phyloP scores from a whole-genome alignment of 2,797 vertebrate genomes.

The Hemitrygon akajei region DNA sequence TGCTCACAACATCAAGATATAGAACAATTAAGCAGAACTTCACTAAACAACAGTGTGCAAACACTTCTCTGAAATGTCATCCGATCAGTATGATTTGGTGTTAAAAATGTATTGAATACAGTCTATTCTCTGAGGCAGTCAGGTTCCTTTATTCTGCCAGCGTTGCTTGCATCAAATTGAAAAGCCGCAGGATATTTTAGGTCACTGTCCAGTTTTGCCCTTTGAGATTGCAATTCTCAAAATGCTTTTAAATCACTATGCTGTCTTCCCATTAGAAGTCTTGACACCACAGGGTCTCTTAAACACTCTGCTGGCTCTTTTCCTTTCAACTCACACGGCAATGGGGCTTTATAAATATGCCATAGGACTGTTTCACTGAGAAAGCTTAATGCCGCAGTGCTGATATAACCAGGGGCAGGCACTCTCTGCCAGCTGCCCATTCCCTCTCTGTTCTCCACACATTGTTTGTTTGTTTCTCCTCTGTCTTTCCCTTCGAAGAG shows the following conservation, averaged over 20 bases:
- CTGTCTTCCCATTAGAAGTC: slow-evolving; percentile 24
- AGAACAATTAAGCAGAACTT: background rate
- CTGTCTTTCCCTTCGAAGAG: background rate
- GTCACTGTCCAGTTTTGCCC: slow-evolving; percentile 12
- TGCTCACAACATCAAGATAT: too few species aligned
- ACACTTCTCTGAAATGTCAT: background rate
- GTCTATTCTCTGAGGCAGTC: background rate
- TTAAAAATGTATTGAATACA: background rate
- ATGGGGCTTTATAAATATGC: background rate
- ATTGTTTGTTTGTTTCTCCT: background rate
- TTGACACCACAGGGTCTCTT: slow-evolving; percentile 6
- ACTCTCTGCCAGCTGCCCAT: too few species aligned
- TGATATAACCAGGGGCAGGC: background rate
- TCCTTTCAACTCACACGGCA: background rate
- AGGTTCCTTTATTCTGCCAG: background rate
- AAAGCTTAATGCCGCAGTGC: background rate
- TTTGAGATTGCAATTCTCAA: slow-evolving; percentile 18
- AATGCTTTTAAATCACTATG: slow-evolving; percentile 14
- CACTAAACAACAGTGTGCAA: background rate
- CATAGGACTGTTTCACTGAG: background rate
- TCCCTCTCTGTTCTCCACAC: background rate
- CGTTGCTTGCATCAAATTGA: background rate
- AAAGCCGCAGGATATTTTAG: background rate
- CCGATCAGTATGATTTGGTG: background rate
- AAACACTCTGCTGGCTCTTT: slow-evolving; percentile 14